Conservation (phyloP, 2,113 vertebrate genomes). For the rabbit (Oryctolagus cuniculus) region mOryCun1.1 NC_091436.1:160850501-160851000, state of each 20-base stretch:
- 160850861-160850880: slow-evolving; percentile 70
- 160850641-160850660: slow-evolving; percentile 80
- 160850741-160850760: slow-evolving; percentile 75
- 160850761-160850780: slow-evolving; percentile 85
- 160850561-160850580: slow-evolving; percentile 84
- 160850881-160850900: slow-evolving; percentile 66
- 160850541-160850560: slow-evolving; percentile 83
- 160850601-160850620: not conserved
- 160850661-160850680: slow-evolving; percentile 81
- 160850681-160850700: slow-evolving; percentile 85
- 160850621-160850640: not conserved
- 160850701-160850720: slow-evolving; percentile 77
- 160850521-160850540: slow-evolving; percentile 85
- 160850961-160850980: not conserved
- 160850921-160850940: slow-evolving; percentile 34
- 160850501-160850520: slow-evolving; percentile 87
- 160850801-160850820: slow-evolving; percentile 82
- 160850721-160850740: slow-evolving; percentile 86
- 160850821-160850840: slow-evolving; percentile 80
- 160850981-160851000: too few species aligned
- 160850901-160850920: slow-evolving; percentile 13
- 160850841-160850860: slow-evolving; percentile 78
- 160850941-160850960: slow-evolving; percentile 40
- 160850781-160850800: slow-evolving; percentile 80
- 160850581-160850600: slow-evolving; percentile 83